phyloP scores from a whole-genome alignment of 1,140 invertebrate species.

The Monochamus saltuarius region DNA sequence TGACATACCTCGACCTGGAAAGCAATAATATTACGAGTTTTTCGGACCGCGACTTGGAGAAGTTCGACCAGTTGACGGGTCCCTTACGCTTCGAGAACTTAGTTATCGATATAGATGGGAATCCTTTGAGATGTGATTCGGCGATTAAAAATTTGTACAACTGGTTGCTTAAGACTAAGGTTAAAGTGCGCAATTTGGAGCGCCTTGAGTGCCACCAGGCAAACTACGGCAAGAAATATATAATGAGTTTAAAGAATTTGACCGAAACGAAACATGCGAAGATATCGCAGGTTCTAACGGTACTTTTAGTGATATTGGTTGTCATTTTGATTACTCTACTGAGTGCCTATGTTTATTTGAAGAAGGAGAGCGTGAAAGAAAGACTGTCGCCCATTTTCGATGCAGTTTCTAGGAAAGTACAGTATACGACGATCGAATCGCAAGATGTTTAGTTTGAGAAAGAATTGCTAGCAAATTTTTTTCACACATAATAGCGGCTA shows the following conservation, averaged over 20 bases:
- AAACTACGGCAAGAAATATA: conserved; percentile 46
- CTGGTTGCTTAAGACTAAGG: conserved; percentile 66
- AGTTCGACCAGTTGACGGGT: conserved; percentile 59
- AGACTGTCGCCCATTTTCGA: conserved; percentile 66
- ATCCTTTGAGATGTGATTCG: conserved; percentile 70
- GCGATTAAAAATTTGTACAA: conserved; percentile 61
- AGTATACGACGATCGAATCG: conserved; percentile 69
- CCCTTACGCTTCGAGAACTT: conserved; percentile 57
- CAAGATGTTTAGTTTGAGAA: conserved; percentile 43
- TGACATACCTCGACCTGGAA: conserved; percentile 71
- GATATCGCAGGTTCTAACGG: conserved; percentile 55
- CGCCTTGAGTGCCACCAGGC: conserved; percentile 56
- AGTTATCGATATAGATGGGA: conserved; percentile 66
- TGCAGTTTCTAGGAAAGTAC: conserved; percentile 67
- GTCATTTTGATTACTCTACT: conserved; percentile 58
- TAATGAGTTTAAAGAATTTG: conserved; percentile 48
- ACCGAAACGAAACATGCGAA: conserved; percentile 49
- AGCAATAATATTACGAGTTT: conserved; percentile 67
- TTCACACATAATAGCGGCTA: not conserved
- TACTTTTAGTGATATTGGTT: conserved; percentile 60
- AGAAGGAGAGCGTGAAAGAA: conserved; percentile 58
- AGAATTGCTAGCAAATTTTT: not conserved
- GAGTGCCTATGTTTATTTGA: conserved; percentile 61
- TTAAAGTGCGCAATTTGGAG: conserved; percentile 61
- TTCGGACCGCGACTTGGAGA: conserved; percentile 58